A percentile compares a stretch with the other conserved stretches of the same genome.
phyloP scores from a whole-genome alignment of 2,113 vertebrate genomes.

The Pontoporia blainvillei region DNA sequence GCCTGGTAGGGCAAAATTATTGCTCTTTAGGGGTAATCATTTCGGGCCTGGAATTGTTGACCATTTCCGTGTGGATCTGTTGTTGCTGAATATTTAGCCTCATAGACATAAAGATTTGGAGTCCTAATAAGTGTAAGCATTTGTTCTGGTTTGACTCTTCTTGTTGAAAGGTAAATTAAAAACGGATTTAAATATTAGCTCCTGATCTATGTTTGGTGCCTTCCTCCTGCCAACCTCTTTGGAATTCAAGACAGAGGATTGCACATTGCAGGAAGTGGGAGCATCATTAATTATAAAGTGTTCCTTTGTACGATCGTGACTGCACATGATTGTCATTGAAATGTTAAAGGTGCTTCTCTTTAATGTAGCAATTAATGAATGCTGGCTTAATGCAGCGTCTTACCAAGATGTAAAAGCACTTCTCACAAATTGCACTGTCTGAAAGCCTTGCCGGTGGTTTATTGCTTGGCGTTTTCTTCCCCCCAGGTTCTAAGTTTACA shows the following conservation, averaged over 20 bases:
- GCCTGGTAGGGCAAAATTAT: not conserved
- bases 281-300: constrained; percentile 61
- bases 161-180: constrained; percentile 40
- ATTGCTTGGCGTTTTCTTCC: not conserved
- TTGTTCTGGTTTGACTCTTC: constrained; percentile 11
- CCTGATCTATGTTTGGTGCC: constrained; percentile 45
- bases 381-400: constrained; percentile 14
- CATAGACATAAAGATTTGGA: not conserved
- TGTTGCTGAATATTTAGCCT: not conserved
- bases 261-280: constrained; percentile 55
- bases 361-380: constrained; percentile 61
- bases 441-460: constrained; percentile 47
- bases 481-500: constrained; percentile 8
- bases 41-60: not conserved
- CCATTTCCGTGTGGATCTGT: not conserved
- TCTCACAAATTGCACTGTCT: constrained; percentile 26
- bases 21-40: not conserved
- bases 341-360: constrained; percentile 61
- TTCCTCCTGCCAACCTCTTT: constrained; percentile 45
- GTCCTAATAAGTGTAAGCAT: not conserved
- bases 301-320: constrained; percentile 42
- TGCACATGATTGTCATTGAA: constrained; percentile 54
- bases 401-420: not conserved
- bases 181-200: constrained; percentile 61
- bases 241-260: constrained; percentile 51